These are phyloP conservation scores for Phalloptychus januarius DNA, from an alignment of 2,797 vertebrate genomes.

Conservation along the genomic window DNA sequence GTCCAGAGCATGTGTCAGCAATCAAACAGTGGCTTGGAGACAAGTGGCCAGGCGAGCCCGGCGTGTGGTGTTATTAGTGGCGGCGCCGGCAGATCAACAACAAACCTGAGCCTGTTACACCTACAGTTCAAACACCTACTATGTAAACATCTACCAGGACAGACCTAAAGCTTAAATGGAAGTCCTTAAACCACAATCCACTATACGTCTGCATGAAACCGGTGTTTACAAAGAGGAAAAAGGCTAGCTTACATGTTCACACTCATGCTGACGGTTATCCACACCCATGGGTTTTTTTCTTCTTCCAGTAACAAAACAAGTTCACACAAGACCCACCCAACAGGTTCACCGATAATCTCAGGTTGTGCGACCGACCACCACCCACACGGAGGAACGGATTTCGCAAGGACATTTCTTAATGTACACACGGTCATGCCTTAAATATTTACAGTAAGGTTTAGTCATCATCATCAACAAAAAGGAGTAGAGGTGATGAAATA, in stretches of 20 bases:
- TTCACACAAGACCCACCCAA: constrained; percentile 71
- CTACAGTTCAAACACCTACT: constrained; percentile 2
- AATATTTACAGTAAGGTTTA: neutral
- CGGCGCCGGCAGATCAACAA: constrained; percentile 45
- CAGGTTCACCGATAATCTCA: constrained; percentile 61
- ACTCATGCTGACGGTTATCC: constrained; percentile 63
- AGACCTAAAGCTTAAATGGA: constrained; percentile 16
- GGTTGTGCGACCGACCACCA: constrained; percentile 43
- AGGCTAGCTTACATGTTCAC: constrained; percentile 28
- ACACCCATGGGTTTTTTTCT: constrained; percentile 50
- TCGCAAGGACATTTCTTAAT: constrained; percentile 3
- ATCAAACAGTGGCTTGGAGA: constrained; percentile 53
- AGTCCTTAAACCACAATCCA: neutral
- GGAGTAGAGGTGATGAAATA: neutral
- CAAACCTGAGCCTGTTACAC: constrained; percentile 1
- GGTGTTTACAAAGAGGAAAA: constrained; percentile 31
- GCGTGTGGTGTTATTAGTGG: constrained; percentile 42
- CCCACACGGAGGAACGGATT: constrained; percentile 17
- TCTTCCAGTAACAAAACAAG: constrained; percentile 61
- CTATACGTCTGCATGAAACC: constrained; percentile 11
- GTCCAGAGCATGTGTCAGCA: constrained; percentile 55
- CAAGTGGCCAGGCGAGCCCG: constrained; percentile 1
- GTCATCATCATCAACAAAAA: neutral
- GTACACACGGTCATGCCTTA: neutral
- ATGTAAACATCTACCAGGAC: constrained; percentile 12